Percentiles rank a stretch among this genome's conserved stretches.
phyloP scores from a whole-genome alignment of 2,888 invertebrate genomes.

The Diabrotica balteata region DNA sequence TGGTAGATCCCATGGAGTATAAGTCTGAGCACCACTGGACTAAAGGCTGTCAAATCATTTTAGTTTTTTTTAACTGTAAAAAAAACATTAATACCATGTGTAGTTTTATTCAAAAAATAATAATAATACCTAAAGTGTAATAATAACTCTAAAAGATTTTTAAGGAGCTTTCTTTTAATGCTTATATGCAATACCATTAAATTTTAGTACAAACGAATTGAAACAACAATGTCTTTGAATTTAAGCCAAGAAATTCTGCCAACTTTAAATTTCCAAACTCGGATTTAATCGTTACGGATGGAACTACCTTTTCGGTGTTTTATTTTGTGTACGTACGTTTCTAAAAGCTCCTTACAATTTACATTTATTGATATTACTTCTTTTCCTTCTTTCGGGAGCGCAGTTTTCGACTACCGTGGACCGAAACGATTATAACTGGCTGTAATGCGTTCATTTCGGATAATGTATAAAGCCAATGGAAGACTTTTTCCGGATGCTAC shows the following conservation, averaged over 20 bases:
- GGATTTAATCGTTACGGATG: conserved; percentile 33
- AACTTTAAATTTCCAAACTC: conserved; percentile 37
- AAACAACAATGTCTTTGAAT: not conserved
- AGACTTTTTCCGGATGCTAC: conserved; percentile 26
- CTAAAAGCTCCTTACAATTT: conserved; percentile 37
- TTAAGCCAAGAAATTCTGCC: conserved; percentile 34
- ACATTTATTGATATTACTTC: conserved; percentile 45
- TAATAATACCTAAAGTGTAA: no score
- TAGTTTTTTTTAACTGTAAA: no score
- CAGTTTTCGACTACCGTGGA: conserved; percentile 25
- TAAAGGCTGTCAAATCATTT: no score
- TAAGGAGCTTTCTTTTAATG: not conserved
- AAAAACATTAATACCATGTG: no score
- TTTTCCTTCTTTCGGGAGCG: conserved; percentile 33
- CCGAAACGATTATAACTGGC: conserved; percentile 32
- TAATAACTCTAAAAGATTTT: no score
- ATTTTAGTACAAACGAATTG: not conserved
- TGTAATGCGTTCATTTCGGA: conserved; percentile 32
- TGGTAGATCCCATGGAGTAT: no score
- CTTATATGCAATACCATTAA: not conserved
- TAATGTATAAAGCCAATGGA: conserved; percentile 28
- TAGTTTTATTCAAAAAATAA: no score
- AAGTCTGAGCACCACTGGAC: no score
- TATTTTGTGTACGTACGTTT: conserved; percentile 35
- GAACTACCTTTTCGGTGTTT: conserved; percentile 27